phyloP scores from a whole-genome alignment of 2,888 invertebrate genomes.

The Diarsia rubi region DNA sequence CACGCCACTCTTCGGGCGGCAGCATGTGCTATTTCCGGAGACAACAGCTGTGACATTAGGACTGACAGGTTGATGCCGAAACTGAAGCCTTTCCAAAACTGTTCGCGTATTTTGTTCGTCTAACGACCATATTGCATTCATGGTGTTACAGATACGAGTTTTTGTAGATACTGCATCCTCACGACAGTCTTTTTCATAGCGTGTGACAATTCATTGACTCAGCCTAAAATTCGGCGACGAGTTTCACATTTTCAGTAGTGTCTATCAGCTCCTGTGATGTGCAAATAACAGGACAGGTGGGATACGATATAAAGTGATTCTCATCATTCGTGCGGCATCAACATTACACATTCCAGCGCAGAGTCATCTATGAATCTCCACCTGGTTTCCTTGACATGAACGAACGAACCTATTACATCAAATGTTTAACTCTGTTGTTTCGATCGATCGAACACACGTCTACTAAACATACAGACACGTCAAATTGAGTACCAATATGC shows the following conservation, averaged over 20 bases:
- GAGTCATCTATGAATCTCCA: not conserved
- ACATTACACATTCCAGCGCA: too few species aligned
- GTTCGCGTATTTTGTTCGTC: not conserved
- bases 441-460: constrained; percentile 21
- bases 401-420: constrained; percentile 2
- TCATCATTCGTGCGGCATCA: too few species aligned
- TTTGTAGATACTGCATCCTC: not conserved
- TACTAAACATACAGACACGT: constrained; percentile 20
- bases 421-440: constrained; percentile 11
- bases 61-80: constrained; percentile 28
- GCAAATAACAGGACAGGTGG: too few species aligned
- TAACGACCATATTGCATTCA: constrained; percentile 17
- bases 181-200: too few species aligned
- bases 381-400: not conserved
- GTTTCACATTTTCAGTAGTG: too few species aligned
- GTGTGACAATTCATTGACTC: too few species aligned
- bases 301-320: too few species aligned
- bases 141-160: not conserved
- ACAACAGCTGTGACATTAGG: constrained; percentile 36
- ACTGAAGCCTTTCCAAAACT: constrained; percentile 39
- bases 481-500: constrained; percentile 24
- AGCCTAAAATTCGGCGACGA: too few species aligned
- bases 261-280: too few species aligned
- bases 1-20: not conserved
- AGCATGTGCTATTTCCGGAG: constrained; percentile 38